A percentile compares a stretch with the other conserved stretches of the same genome.
Evolutionary conservation across 2,113 vertebrate genomes (phyloP).

Genomic region (Etheostoma cragini): DNA sequence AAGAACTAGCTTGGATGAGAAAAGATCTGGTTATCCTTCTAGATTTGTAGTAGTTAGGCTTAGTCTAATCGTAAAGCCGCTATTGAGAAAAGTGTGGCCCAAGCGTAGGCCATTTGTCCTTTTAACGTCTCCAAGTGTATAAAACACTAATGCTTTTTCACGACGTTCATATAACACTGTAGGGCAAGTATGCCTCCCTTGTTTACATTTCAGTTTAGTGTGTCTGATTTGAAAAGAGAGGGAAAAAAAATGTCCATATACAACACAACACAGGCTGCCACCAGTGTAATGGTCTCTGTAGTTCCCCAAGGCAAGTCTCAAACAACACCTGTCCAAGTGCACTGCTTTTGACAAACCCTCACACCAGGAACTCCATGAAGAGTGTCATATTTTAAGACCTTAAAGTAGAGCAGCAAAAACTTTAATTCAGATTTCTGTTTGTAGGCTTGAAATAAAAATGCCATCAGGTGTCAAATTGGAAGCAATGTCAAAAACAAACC

Average conservation of each 20-base stretch:
- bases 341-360: conserved; percentile 45
- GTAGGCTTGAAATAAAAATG: conserved; percentile 31
- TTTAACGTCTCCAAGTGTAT: conserved; percentile 63
- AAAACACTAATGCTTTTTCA: conserved; percentile 73
- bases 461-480: conserved; percentile 32
- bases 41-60: conserved; percentile 57
- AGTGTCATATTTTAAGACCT: conserved; percentile 60
- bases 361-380: conserved; percentile 29
- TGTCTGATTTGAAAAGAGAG: conserved; percentile 41
- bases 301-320: conserved; percentile 36
- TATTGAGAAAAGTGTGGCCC: conserved; percentile 59
- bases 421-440: conserved; percentile 13
- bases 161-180: conserved; percentile 69
- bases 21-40: conserved; percentile 54
- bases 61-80: conserved; percentile 59
- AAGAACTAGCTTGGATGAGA: conserved; percentile 47
- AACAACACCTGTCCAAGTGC: conserved; percentile 42
- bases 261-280: conserved; percentile 44
- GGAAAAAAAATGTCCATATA: conserved; percentile 42
- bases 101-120: conserved; percentile 52
- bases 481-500: conserved; percentile 12
- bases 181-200: conserved; percentile 29
- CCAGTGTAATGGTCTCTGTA: conserved; percentile 19
- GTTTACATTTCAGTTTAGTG: conserved; percentile 65
- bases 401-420: conserved; percentile 43